Percentiles rank a stretch among this genome's conserved stretches.
phyloP scores from a whole-genome alignment of 1,140 invertebrate genomes.

The Calephelis virginiensis region DNA sequence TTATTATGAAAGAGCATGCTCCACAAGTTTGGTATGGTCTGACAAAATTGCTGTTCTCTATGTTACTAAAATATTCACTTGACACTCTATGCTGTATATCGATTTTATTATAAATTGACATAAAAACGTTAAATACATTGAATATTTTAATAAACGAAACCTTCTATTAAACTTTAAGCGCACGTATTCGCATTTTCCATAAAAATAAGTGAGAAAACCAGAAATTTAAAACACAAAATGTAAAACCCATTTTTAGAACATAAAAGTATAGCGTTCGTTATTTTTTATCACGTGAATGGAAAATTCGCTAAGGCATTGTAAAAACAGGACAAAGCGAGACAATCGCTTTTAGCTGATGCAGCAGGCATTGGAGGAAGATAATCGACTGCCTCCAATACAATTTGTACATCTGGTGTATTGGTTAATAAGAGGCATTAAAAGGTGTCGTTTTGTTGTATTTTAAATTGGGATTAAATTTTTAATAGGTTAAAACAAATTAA shows the following conservation, averaged over 20 bases:
- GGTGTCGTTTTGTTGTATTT: not conserved
- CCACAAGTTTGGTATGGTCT: no score
- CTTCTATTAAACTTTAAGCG: no score
- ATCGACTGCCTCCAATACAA: conserved; percentile 12
- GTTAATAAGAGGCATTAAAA: not conserved
- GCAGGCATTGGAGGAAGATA: conserved; percentile 11
- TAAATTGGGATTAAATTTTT: no score
- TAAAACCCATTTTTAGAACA: not conserved
- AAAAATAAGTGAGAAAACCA: conserved; percentile 4
- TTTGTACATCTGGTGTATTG: conserved; percentile 12
- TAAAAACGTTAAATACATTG: no score
- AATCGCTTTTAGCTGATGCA: conserved; percentile 14
- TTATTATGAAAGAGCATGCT: no score
- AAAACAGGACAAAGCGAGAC: conserved; percentile 11
- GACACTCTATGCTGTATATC: no score
- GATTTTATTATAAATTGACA: no score
- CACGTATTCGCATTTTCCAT: not conserved
- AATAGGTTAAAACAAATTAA: no score
- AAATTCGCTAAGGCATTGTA: conserved; percentile 12
- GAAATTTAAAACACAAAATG: conserved; percentile 8
- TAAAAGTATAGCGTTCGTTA: conserved; percentile 2
- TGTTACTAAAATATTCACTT: no score
- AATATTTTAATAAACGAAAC: no score
- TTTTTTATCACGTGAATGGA: conserved; percentile 15
- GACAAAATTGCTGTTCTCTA: no score